These are phyloP conservation scores for Caranx ignobilis DNA, from an alignment of 2,113 vertebrate species.

Conservation along the genomic window DNA sequence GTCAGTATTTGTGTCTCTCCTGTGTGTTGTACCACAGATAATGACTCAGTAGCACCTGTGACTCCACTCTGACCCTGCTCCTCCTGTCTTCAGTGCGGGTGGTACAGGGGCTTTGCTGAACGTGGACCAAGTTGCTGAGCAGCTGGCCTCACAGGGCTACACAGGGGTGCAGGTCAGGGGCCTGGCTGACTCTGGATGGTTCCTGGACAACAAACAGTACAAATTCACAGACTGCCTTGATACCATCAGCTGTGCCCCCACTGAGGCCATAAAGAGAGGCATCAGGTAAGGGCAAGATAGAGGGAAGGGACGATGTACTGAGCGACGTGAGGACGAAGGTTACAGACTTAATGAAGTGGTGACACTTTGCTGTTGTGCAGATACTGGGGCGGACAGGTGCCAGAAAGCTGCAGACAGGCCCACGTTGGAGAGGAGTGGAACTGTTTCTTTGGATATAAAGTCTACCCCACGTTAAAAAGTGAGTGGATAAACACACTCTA, in stretches of 20 bases:
- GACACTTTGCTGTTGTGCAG: slow-evolving; percentile 70
- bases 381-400: slow-evolving; percentile 93
- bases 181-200: slow-evolving; percentile 94
- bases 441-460: slow-evolving; percentile 86
- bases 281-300: slow-evolving; percentile 85
- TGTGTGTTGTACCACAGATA: neutral
- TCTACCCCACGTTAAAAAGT: slow-evolving; percentile 87
- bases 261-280: slow-evolving; percentile 92
- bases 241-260: slow-evolving; percentile 91
- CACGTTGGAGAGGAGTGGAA: slow-evolving; percentile 75
- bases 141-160: slow-evolving; percentile 89
- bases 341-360: neutral
- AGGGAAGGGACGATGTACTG: neutral
- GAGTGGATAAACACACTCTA: slow-evolving; percentile 7
- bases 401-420: slow-evolving; percentile 90
- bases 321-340: neutral
- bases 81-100: slow-evolving; percentile 86
- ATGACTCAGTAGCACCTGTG: neutral
- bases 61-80: neutral
- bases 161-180: slow-evolving; percentile 91
- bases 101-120: slow-evolving; percentile 95
- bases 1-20: slow-evolving; percentile 74
- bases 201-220: slow-evolving; percentile 95
- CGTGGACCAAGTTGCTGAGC: slow-evolving; percentile 92
- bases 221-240: slow-evolving; percentile 91